Evolutionary conservation across 2,113 vertebrate genomes (phyloP).

Genomic region (Otis tarda): DNA sequence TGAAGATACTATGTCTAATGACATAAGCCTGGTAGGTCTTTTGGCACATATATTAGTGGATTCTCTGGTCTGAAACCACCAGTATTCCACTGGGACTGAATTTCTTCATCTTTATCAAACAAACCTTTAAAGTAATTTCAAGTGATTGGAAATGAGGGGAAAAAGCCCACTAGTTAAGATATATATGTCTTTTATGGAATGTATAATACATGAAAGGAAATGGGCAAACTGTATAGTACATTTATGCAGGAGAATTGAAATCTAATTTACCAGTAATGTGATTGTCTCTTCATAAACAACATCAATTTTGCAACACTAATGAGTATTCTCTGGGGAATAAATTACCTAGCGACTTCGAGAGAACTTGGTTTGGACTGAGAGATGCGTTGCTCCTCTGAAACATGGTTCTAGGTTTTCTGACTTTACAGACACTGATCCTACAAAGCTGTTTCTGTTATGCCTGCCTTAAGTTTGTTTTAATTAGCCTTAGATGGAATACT

Average conservation of each 20-base stretch:
- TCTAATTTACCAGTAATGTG: constrained; percentile 62
- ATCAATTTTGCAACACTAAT: constrained; percentile 54
- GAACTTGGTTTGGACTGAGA: constrained; percentile 6
- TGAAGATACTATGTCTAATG: background rate
- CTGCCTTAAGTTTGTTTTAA: background rate
- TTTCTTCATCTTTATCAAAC: background rate
- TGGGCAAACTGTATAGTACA: constrained; percentile 30
- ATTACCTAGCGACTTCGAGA: constrained; percentile 12
- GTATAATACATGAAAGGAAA: constrained; percentile 64
- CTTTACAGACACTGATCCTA: background rate
- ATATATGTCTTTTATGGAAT: constrained; percentile 31
- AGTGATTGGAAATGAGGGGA: background rate
- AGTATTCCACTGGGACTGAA: background rate
- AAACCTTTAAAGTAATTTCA: constrained; percentile 26
- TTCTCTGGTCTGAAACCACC: background rate
- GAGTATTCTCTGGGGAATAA: constrained; percentile 43
- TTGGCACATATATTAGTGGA: background rate
- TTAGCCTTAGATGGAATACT: background rate
- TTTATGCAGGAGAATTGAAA: constrained; percentile 49
- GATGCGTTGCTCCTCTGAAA: background rate
- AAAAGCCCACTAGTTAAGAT: constrained; percentile 37
- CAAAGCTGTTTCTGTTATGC: background rate
- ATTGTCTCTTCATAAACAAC: constrained; percentile 61
- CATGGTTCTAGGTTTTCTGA: background rate
- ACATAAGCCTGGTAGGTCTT: background rate